phyloP scores from a whole-genome alignment of 2,888 invertebrate species.

The Callosobruchus maculatus region DNA sequence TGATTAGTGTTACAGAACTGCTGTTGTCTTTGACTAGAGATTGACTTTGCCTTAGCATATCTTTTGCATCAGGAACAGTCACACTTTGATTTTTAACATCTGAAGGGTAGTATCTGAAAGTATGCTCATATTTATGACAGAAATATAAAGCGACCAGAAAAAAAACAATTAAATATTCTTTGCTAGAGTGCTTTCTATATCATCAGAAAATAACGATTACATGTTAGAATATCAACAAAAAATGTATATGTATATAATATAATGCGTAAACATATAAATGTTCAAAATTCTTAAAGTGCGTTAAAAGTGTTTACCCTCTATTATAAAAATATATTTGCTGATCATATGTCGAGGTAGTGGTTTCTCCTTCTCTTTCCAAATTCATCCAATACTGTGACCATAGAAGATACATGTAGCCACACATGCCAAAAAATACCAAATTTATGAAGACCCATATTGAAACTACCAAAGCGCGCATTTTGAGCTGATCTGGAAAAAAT shows the following conservation, averaged over 20 bases:
- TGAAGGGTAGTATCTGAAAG: constrained; percentile 28
- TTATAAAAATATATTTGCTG: constrained; percentile 48
- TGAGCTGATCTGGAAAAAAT: constrained; percentile 13
- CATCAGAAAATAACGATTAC: too few relatives aligned
- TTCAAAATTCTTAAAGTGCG: too few relatives aligned
- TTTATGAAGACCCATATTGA: constrained; percentile 71
- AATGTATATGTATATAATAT: too few relatives aligned
- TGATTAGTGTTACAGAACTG: constrained; percentile 50
- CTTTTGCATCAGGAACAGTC: constrained; percentile 20
- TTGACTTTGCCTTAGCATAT: constrained; percentile 37
- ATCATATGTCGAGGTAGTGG: constrained; percentile 44
- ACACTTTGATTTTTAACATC: constrained; percentile 19
- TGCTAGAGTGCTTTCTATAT: too few relatives aligned
- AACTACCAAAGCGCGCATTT: constrained; percentile 63
- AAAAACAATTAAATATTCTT: too few relatives aligned
- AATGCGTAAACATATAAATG: too few relatives aligned
- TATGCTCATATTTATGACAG: too few relatives aligned
- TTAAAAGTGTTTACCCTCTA: constrained; percentile 34
- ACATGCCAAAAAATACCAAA: constrained; percentile 67
- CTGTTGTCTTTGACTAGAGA: constrained; percentile 40
- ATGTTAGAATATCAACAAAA: too few relatives aligned
- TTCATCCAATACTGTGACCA: constrained; percentile 72
- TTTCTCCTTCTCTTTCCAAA: constrained; percentile 55
- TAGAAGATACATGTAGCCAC: constrained; percentile 67
- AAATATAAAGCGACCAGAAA: too few relatives aligned